A percentile compares a stretch with the other conserved stretches of the same genome.
phyloP scores from a whole-genome alignment of 2,113 vertebrate genomes.

The Acrocephalus arundinaceus region DNA sequence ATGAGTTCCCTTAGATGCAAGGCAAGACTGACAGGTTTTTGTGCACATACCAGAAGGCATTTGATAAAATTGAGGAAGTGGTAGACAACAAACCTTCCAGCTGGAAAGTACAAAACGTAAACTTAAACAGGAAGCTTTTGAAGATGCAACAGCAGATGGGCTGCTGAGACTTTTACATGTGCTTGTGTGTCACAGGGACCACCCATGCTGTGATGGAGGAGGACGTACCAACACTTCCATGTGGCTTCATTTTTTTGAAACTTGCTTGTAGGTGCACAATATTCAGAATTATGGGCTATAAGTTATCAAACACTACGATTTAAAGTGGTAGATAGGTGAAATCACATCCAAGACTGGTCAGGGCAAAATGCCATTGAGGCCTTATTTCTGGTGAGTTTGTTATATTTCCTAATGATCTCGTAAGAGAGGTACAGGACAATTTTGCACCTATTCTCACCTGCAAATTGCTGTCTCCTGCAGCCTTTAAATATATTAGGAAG shows the following conservation, averaged over 20 bases:
- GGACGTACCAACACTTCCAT: fast-evolving
- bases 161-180: not conserved
- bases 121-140: not conserved
- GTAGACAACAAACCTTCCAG: not conserved
- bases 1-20: not conserved
- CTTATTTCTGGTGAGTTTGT: not conserved
- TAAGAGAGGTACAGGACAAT: not conserved
- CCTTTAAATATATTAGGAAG: not conserved
- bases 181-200: not conserved
- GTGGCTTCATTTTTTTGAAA: not conserved
- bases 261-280: not conserved
- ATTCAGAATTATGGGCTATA: not conserved
- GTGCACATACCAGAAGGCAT: not conserved
- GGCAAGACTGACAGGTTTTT: not conserved
- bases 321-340: not conserved
- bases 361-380: not conserved
- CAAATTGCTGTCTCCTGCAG: not conserved
- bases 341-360: not conserved
- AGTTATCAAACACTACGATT: not conserved
- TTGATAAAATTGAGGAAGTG: not conserved
- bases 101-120: not conserved
- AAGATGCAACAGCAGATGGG: not conserved
- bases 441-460: not conserved
- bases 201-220: not conserved
- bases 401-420: not conserved